phyloP scores from a whole-genome alignment of 2,888 invertebrate genomes.

The Papilio gigon region DNA sequence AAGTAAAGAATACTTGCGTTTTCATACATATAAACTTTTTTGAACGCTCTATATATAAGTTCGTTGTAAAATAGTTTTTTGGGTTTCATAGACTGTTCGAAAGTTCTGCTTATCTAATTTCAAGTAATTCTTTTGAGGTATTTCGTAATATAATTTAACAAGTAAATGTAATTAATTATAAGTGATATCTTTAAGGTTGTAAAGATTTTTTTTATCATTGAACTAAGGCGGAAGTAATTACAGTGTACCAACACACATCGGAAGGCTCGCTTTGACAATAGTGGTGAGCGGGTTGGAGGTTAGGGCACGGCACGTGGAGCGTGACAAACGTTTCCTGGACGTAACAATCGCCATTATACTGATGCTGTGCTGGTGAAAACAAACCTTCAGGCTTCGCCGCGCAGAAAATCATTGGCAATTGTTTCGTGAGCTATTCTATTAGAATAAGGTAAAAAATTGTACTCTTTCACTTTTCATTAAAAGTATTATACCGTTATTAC shows the following conservation, averaged over 20 bases:
- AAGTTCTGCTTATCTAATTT: too few species aligned
- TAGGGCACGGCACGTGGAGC: constrained; percentile 61
- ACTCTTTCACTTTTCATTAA: background rate
- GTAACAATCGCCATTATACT: constrained; percentile 75
- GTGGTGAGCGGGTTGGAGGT: constrained; percentile 56
- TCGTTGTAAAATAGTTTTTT: too few species aligned
- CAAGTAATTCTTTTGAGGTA: too few species aligned
- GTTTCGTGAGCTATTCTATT: constrained; percentile 51
- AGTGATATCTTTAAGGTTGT: too few species aligned
- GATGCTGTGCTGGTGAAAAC: constrained; percentile 68
- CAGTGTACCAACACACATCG: constrained; percentile 22
- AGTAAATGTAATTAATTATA: too few species aligned
- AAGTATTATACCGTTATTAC: background rate
- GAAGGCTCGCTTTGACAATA: constrained; percentile 40
- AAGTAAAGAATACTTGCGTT: background rate
- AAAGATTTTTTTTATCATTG: background rate
- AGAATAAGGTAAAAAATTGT: constrained; percentile 28
- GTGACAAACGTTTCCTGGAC: constrained; percentile 76
- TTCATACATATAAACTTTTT: background rate
- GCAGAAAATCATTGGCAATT: constrained; percentile 75
- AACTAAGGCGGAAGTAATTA: constrained; percentile 23
- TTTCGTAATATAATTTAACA: too few species aligned
- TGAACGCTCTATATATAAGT: background rate
- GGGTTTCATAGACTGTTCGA: too few species aligned
- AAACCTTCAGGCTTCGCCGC: constrained; percentile 77